Evolutionary conservation across 2,797 vertebrate genomes (phyloP), one percentile per base, ranked within the genome.

Genomic region (Potorous gilbertii): DNA sequence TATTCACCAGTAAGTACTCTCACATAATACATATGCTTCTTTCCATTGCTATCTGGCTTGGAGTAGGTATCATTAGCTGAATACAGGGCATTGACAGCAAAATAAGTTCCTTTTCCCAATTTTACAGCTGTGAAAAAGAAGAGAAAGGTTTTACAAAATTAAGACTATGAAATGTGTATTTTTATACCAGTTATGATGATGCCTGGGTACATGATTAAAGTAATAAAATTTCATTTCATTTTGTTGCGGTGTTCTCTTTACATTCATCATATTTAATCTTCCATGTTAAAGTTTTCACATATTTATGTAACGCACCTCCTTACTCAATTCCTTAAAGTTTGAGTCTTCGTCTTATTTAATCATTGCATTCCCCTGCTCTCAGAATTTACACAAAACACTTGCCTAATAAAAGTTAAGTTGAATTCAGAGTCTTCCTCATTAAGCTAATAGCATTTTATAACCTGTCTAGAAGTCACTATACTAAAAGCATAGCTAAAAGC

Each of bases 81-180:
- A 92, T 99, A 99, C 0, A 0, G 11, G 52, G 99, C 99, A 1
- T 97, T 0, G 46, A 99, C 98, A 0, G 99, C 99, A 98, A 99
- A 99, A 97, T 99, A 99, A 0, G 99, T 99, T 91, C 99, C 99
- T 0, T 99, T 99, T 91, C 99, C 99, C 94, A 8, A 98, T 2
- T 0, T 0, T 5, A 97, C 92, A 98, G 98, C 99, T 99, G 98
- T 91, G 91, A 97, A 97, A 52, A 94, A 93, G 97, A 97, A 97
- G 93, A 97, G 6, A 94, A 95, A 0, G 0, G 92, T 90, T 46
- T 56, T 97, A 96, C 92, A 94, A 96, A 94, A 93, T 87, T 81
- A 81, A 0, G 14, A 40, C 9, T 40, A 40, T 74, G n/a, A 24
- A 74, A 40, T 40, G 18, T 34, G 18, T 40, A 74, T 24, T 74